These are phyloP conservation scores for Bradypodion pumilum DNA, from an alignment of 2,797 vertebrate species.

Conservation along the genomic window DNA sequence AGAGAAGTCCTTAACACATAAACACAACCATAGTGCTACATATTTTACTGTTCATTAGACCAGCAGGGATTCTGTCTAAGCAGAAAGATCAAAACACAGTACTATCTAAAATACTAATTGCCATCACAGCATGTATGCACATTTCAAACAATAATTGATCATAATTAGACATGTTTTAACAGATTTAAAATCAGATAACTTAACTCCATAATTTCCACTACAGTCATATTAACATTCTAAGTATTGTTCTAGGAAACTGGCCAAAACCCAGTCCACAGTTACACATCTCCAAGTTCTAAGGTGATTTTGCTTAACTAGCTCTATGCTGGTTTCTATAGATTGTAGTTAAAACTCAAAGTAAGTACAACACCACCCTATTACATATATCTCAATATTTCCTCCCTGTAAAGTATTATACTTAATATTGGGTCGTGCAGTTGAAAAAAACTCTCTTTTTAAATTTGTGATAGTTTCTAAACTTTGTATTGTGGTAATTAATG, in stretches of 20 bases:
- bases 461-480: background rate
- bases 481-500: background rate
- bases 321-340: background rate
- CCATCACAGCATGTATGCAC: background rate
- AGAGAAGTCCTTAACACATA: background rate
- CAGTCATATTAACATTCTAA: background rate
- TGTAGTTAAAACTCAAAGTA: background rate
- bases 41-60: background rate
- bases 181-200: background rate
- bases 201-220: background rate
- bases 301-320: background rate
- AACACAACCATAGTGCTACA: background rate
- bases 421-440: background rate
- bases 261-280: background rate
- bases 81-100: conserved; percentile 16
- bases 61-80: conserved; percentile 12
- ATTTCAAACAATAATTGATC: conserved; percentile 13
- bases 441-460: background rate
- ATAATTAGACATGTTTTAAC: background rate
- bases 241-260: background rate
- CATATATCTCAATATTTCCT: background rate
- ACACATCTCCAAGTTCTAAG: background rate
- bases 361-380: background rate
- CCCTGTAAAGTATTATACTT: background rate
- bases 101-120: conserved; percentile 28